Conservation (phyloP, 2,797 vertebrate genomes). For the Sternarchorhynchus goeldii region DNA sequence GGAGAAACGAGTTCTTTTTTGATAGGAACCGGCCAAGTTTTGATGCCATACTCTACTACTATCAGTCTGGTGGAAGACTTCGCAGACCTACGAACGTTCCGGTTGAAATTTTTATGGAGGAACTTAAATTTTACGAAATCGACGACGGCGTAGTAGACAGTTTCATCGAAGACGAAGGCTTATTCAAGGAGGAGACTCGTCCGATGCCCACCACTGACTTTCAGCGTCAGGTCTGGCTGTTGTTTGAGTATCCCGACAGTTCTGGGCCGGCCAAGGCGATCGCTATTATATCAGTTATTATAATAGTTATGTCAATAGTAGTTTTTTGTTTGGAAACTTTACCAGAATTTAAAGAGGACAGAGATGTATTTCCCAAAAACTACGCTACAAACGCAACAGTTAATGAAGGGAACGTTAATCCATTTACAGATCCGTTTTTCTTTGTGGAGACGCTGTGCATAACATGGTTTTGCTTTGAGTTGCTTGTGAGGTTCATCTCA, state of each 20-base stretch:
- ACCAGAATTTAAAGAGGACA: slow-evolving; percentile 84
- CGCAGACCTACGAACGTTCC: slow-evolving; percentile 89
- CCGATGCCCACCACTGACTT: slow-evolving; percentile 82
- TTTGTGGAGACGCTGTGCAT: slow-evolving; percentile 91
- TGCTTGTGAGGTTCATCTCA: slow-evolving; percentile 86
- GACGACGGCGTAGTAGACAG: slow-evolving; percentile 82
- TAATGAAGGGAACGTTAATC: slow-evolving; percentile 60
- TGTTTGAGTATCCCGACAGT: slow-evolving; percentile 94
- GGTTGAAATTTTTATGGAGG: slow-evolving; percentile 90
- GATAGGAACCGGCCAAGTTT: slow-evolving; percentile 93
- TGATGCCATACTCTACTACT: slow-evolving; percentile 92
- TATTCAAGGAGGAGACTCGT: slow-evolving; percentile 84
- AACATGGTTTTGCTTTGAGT: slow-evolving; percentile 93
- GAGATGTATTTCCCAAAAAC: slow-evolving; percentile 30
- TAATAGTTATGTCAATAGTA: slow-evolving; percentile 92
- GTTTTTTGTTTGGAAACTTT: slow-evolving; percentile 94
- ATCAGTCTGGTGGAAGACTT: slow-evolving; percentile 90
- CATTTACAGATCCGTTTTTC: slow-evolving; percentile 92
- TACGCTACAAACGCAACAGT: slow-evolving; percentile 57
- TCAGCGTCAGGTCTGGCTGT: slow-evolving; percentile 90
- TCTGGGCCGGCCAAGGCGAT: slow-evolving; percentile 86
- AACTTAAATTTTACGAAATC: slow-evolving; percentile 91
- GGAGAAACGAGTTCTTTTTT: slow-evolving; percentile 92
- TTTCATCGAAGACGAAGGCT: slow-evolving; percentile 87
- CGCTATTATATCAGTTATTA: slow-evolving; percentile 90